Conservation (phyloP, 2,113 vertebrate genomes). For the Vidua macroura region DNA sequence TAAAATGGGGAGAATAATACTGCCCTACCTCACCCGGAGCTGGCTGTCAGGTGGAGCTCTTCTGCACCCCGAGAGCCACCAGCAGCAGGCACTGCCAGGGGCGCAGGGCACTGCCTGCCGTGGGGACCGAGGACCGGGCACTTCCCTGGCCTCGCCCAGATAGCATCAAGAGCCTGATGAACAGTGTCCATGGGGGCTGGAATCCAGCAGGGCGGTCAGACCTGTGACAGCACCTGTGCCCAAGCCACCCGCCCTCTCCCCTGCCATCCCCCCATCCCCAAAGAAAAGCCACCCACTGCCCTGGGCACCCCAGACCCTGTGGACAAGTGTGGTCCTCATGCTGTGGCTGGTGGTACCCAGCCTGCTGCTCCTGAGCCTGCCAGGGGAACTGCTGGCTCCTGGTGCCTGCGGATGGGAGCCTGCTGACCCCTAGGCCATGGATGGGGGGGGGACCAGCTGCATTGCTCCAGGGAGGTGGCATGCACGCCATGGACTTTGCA, state of each 20-base stretch:
- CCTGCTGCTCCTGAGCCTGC: not conserved
- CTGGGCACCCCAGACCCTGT: rapidly evolving
- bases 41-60: not conserved
- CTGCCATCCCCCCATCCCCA: rapidly evolving
- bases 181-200: not conserved
- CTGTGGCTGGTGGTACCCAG: not conserved
- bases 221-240: not conserved
- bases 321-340: not conserved
- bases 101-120: not conserved
- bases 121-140: rapidly evolving
- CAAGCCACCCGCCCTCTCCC: not conserved
- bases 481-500: rapidly evolving
- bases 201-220: rapidly evolving
- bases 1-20: conserved; percentile 38
- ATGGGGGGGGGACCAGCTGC: rapidly evolving
- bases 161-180: not conserved
- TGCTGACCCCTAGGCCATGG: not conserved
- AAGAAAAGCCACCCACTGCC: not conserved
- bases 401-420: rapidly evolving
- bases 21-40: conserved; percentile 49
- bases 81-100: not conserved
- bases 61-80: not conserved
- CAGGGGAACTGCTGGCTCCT: rapidly evolving
- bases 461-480: not conserved
- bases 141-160: not conserved